phyloP scores from a whole-genome alignment of 2,888 invertebrate species.

The Lycocerus yunnanus region DNA sequence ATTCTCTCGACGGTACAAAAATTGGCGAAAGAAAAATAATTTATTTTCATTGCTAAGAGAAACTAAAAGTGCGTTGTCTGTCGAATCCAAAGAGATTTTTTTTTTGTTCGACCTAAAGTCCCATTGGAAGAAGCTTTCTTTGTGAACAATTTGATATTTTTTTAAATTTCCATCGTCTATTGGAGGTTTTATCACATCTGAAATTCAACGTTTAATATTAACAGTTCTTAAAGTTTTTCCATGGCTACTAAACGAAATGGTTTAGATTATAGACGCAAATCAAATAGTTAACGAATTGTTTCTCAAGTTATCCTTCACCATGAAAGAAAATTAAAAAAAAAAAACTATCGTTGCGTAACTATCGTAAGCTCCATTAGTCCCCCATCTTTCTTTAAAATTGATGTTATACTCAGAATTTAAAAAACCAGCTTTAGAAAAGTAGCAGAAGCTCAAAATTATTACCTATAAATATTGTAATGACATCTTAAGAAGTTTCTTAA shows the following conservation, averaged over 20 bases:
- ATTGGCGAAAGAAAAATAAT: neutral
- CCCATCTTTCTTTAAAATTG: no score
- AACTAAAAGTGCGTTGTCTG: neutral
- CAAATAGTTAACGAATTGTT: slow-evolving; percentile 14
- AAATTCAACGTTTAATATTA: slow-evolving; percentile 8
- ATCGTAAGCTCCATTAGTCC: no score
- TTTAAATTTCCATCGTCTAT: slow-evolving; percentile 7
- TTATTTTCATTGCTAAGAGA: neutral
- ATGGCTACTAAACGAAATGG: neutral
- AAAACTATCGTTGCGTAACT: slow-evolving; percentile 14
- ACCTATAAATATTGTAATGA: no score
- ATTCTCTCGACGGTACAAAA: slow-evolving; percentile 1
- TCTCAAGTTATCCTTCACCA: slow-evolving; percentile 19
- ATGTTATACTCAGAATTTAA: slow-evolving; percentile 22
- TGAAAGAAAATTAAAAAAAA: slow-evolving; percentile 22
- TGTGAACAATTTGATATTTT: slow-evolving; percentile 18
- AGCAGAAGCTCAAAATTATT: no score
- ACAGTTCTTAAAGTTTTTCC: slow-evolving; percentile 1
- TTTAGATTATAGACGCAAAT: neutral
- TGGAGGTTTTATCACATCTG: slow-evolving; percentile 10
- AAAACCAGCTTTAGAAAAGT: no score
- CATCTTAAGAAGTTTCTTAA: no score
- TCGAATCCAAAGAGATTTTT: slow-evolving; percentile 5
- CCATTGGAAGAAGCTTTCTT: slow-evolving; percentile 18
- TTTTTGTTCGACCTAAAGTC: neutral